Percentiles rank a stretch among this genome's conserved stretches.
phyloP scores from a whole-genome alignment of 1,140 invertebrate species.

The Steinernema feltiae region DNA sequence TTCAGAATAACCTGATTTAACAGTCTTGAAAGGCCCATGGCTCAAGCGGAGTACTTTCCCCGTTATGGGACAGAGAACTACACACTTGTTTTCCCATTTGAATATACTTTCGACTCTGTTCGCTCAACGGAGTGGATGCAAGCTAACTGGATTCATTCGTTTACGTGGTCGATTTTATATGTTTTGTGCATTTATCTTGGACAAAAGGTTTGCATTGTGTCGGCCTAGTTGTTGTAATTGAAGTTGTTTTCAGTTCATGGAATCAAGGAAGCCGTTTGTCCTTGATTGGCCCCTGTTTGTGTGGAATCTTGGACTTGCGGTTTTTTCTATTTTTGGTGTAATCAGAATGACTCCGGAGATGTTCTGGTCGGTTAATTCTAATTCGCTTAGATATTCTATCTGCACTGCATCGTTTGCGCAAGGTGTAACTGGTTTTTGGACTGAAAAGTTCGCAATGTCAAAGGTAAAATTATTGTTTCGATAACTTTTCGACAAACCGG shows the following conservation, averaged over 20 bases:
- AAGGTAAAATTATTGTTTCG: constrained; percentile 39
- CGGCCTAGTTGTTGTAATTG: constrained; percentile 69
- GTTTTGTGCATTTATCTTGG: constrained; percentile 86
- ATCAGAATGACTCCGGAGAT: constrained; percentile 57
- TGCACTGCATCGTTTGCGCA: constrained; percentile 67
- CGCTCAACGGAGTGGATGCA: constrained; percentile 85
- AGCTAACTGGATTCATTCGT: constrained; percentile 84
- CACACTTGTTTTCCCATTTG: constrained; percentile 87
- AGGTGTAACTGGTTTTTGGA: constrained; percentile 87
- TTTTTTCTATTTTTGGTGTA: constrained; percentile 76
- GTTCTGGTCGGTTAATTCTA: constrained; percentile 45
- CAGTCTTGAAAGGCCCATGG: constrained; percentile 32
- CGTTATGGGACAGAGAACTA: constrained; percentile 67
- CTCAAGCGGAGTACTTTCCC: constrained; percentile 51
- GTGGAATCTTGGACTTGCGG: constrained; percentile 84
- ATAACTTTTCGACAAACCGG: constrained; percentile 84
- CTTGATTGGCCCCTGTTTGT: constrained; percentile 77
- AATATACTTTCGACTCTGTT: constrained; percentile 80
- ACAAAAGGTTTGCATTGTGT: constrained; percentile 71
- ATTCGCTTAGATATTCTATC: constrained; percentile 54
- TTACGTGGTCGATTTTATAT: constrained; percentile 70
- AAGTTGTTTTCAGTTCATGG: constrained; percentile 50
- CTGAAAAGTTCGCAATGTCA: constrained; percentile 60
- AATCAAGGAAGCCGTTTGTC: constrained; percentile 46
- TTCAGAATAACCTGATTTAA: no score